Evolutionary conservation across 2,797 vertebrate species (phyloP).

Genomic region (Chromobotia macracanthus): DNA sequence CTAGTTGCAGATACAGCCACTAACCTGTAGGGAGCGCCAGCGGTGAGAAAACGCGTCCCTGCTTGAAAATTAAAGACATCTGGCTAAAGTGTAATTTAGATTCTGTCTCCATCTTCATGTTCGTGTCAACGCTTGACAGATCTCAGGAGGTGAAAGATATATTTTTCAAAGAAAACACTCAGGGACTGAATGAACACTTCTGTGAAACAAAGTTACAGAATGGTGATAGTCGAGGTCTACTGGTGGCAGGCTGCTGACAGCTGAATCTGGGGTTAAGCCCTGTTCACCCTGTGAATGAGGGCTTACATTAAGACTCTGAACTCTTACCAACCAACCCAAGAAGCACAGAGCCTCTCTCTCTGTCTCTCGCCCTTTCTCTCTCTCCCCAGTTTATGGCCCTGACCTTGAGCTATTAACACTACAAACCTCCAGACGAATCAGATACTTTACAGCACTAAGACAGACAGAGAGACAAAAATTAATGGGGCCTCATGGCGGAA

Average conservation of each 20-base stretch:
- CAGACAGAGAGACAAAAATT: conserved; percentile 19
- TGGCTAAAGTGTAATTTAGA: conserved; percentile 26
- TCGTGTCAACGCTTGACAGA: conserved; percentile 5
- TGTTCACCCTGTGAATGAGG: conserved; percentile 40
- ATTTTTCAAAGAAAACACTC: conserved; percentile 64
- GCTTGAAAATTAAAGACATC: conserved; percentile 32
- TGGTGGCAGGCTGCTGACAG: conserved; percentile 42
- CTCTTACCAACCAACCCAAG: conserved; percentile 55
- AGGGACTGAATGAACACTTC: conserved; percentile 67
- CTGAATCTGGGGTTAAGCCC: conserved; percentile 47
- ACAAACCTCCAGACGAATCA: conserved; percentile 76
- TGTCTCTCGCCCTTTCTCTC: conserved; percentile 34
- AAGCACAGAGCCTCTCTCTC: neutral
- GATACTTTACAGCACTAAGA: conserved; percentile 79
- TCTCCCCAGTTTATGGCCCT: conserved; percentile 80
- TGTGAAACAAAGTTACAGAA: conserved; percentile 53
- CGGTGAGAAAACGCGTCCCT: conserved; percentile 10
- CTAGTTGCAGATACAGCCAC: conserved; percentile 5
- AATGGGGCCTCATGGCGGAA: neutral
- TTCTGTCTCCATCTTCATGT: conserved; percentile 7
- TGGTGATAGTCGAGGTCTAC: neutral
- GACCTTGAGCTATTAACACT: conserved; percentile 85
- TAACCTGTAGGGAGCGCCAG: conserved; percentile 47
- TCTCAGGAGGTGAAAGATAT: conserved; percentile 28
- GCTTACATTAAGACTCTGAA: conserved; percentile 39